phyloP scores from a whole-genome alignment of 35 echinoderm and acorn worm genomes.

The Ophiothrix spiculata region DNA sequence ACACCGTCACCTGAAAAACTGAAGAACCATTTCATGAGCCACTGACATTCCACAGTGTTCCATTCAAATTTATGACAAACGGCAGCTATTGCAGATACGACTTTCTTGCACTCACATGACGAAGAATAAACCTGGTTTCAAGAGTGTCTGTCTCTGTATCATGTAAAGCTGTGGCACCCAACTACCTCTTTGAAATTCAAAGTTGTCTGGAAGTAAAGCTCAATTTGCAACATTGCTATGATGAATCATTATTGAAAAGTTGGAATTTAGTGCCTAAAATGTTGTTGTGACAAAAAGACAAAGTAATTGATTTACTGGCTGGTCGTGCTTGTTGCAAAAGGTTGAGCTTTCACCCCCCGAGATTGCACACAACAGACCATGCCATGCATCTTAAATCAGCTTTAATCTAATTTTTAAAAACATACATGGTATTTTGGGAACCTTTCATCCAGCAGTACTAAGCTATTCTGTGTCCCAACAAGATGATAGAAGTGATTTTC shows the following conservation, averaged over 20 bases:
- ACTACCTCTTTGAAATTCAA: too few species aligned
- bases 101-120: too few species aligned
- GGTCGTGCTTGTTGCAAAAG: not conserved
- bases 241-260: not conserved
- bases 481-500: slow-evolving; percentile 46
- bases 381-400: not conserved
- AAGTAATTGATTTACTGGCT: not conserved
- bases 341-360: not conserved
- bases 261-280: not conserved
- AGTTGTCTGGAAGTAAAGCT: too few species aligned
- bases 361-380: not conserved
- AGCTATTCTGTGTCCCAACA: slow-evolving; percentile 34
- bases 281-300: not conserved
- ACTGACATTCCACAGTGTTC: too few species aligned
- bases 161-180: too few species aligned
- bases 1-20: too few species aligned
- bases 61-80: too few species aligned
- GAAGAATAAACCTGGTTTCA: too few species aligned
- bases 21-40: too few species aligned
- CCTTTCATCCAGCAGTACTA: slow-evolving; percentile 42
- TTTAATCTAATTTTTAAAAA: not conserved
- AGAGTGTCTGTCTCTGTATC: too few species aligned
- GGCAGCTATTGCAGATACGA: too few species aligned
- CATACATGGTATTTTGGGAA: slow-evolving; percentile 32
- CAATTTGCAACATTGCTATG: too few species aligned